A percentile compares a stretch with the other conserved stretches of the same genome.
Evolutionary conservation across 2,888 invertebrate genomes (phyloP).

Genomic region (Protophormia terraenovae): DNA sequence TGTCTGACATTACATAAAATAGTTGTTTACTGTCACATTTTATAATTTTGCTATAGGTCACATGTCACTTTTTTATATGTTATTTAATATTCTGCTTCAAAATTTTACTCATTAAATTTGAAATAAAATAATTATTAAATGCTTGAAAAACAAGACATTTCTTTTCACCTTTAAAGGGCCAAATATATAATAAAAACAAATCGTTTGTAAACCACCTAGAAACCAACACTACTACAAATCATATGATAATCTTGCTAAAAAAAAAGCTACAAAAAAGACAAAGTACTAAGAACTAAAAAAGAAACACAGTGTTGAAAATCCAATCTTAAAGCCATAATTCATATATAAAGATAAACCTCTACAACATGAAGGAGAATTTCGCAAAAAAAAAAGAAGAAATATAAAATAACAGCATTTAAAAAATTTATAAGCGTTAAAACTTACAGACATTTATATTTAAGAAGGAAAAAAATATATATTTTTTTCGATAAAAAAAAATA

Average conservation of each 20-base stretch:
- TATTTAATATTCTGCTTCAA: not conserved
- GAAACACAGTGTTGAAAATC: slow-evolving; percentile 79
- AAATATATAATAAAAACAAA: not conserved
- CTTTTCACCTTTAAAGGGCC: slow-evolving; percentile 11
- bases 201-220: not conserved
- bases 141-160: not conserved
- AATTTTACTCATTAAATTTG: not conserved
- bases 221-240: slow-evolving; percentile 62
- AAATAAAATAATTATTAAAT: not conserved
- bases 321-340: slow-evolving; percentile 80
- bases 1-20: no score
- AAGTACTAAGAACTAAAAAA: slow-evolving; percentile 9
- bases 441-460: slow-evolving; percentile 27
- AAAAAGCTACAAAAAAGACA: slow-evolving; percentile 40
- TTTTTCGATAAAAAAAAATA: slow-evolving; percentile 10
- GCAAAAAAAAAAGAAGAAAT: slow-evolving; percentile 6
- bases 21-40: no score
- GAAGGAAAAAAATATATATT: slow-evolving; percentile 15
- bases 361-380: slow-evolving; percentile 17
- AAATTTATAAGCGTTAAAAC: slow-evolving; percentile 51
- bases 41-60: no score
- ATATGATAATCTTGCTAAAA: slow-evolving; percentile 75
- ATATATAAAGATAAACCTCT: slow-evolving; percentile 72
- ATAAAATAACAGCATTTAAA: slow-evolving; percentile 51
- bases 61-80: no score